Conservation (phyloP, 2,797 vertebrate genomes). For the Acomys russatus region DNA sequence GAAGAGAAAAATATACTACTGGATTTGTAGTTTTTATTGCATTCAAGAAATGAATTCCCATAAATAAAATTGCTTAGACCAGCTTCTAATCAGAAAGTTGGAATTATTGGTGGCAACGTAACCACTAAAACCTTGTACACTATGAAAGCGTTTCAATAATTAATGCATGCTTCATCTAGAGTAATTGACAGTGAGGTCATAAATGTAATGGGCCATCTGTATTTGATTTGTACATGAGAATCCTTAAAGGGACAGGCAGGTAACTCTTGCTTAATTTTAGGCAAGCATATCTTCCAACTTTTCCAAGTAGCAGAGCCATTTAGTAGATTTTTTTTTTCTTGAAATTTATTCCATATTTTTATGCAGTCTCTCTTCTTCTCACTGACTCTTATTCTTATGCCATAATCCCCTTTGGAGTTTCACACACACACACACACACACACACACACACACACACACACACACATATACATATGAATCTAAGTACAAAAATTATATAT, state of each 20-base stretch:
- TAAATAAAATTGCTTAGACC: slow-evolving; percentile 86
- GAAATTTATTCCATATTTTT: slow-evolving; percentile 44
- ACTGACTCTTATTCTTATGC: neutral
- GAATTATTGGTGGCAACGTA: slow-evolving; percentile 87
- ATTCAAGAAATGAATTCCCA: slow-evolving; percentile 84
- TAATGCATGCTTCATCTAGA: slow-evolving; percentile 89
- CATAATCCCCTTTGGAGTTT: neutral
- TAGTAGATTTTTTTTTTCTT: neutral
- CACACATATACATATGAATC: neutral
- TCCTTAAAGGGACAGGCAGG: slow-evolving; percentile 89
- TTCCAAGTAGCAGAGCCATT: slow-evolving; percentile 59
- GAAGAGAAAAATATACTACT: slow-evolving; percentile 51
- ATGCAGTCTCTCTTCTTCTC: neutral
- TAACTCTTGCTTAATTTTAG: slow-evolving; percentile 86
- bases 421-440: no score
- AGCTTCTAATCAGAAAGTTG: slow-evolving; percentile 88
- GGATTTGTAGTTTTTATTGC: slow-evolving; percentile 83
- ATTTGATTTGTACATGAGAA: slow-evolving; percentile 90
- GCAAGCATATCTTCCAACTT: slow-evolving; percentile 82
- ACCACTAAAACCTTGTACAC: slow-evolving; percentile 88
- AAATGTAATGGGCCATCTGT: slow-evolving; percentile 90
- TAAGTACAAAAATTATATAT: no score
- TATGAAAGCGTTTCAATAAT: slow-evolving; percentile 91
- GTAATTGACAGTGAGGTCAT: slow-evolving; percentile 90
- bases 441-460: no score